Base-by-base conservation (phyloP, 2,888 invertebrate species). In the Macaria notata region DNA sequence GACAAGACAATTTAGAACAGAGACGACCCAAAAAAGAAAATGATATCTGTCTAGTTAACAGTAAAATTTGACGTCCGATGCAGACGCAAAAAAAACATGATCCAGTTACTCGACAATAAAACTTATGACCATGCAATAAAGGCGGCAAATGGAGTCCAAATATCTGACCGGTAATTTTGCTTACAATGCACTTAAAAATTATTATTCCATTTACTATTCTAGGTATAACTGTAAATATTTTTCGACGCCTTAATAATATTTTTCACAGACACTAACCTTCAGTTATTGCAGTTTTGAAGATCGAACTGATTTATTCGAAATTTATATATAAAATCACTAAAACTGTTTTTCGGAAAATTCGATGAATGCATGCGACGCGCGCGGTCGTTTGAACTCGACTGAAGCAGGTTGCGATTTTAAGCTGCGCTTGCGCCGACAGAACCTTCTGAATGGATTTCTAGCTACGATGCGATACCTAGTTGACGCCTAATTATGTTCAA, bases 371-470 rank as follows among this genome's bases (percentile, higher is more conserved):
- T 63, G 68, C 63, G 66, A 49, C 64, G 47, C 7, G 57, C 66
- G 59, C 68, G 65, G 62, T 63, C 67, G 49, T 62, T 64, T 19
- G 59, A 62, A 63, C 62, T 56, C 59, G 63, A 75, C 75, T 75
- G 65, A 70, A 65, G 67, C 58, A 60, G 62, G 4, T 8, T 29
- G 31, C 33, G 49, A 41, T 46, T 56, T 55, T 62, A 65, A 45
- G 48, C 42, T 55, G 41, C 49, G 49, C 55, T 47, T 64, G 75
- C 71, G 71, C 62, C 66, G 68, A 46, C 31, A 31, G 38, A 60
- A 45, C 59, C 56, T 56, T 63, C 59, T 63, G 45, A 63, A 62
- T 62, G 56, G 45, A 44, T 46, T 59, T 56, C 56, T 53, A 59
- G 59, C 56, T 36, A 7, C 19, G 19, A 19, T 2, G 19, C 19